Evolutionary conservation across 2,888 invertebrate genomes (phyloP).

Genomic region (Tiliacea aurago): DNA sequence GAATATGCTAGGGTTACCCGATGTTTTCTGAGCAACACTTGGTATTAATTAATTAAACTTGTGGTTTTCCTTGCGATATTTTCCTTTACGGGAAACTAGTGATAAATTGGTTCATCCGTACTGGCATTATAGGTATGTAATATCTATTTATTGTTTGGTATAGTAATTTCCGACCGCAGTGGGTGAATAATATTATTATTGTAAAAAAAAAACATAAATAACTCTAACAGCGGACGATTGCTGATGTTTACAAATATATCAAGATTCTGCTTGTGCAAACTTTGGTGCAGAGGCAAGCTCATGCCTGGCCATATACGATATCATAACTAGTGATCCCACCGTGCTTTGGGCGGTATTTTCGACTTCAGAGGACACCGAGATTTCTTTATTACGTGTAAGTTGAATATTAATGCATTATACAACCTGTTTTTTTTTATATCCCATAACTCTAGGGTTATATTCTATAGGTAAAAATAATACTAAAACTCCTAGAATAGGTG

Average conservation of each 20-base stretch:
- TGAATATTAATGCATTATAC: neutral
- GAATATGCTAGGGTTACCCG: neutral
- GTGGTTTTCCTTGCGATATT: conserved; percentile 45
- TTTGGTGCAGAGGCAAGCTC: neutral
- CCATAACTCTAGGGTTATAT: too few relatives aligned
- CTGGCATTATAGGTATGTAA: neutral
- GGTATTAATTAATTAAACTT: conserved; percentile 40
- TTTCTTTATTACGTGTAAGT: neutral
- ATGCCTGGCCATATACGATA: neutral
- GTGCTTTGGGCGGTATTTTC: neutral
- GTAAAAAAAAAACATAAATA: neutral
- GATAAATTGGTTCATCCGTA: conserved; percentile 15
- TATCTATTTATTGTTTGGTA: conserved; percentile 12
- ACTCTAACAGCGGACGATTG: neutral
- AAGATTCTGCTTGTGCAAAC: neutral
- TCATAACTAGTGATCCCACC: neutral
- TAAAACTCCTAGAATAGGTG: too few relatives aligned
- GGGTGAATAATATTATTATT: neutral
- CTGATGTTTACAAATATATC: neutral
- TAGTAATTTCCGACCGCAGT: conserved; percentile 18
- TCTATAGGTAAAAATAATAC: too few relatives aligned
- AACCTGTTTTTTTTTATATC: too few relatives aligned
- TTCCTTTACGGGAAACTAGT: conserved; percentile 22
- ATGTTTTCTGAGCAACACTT: conserved; percentile 22
- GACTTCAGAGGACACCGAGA: too few relatives aligned